Conservation (phyloP, 2,888 invertebrate genomes). For the Adineta ricciae region DNA sequence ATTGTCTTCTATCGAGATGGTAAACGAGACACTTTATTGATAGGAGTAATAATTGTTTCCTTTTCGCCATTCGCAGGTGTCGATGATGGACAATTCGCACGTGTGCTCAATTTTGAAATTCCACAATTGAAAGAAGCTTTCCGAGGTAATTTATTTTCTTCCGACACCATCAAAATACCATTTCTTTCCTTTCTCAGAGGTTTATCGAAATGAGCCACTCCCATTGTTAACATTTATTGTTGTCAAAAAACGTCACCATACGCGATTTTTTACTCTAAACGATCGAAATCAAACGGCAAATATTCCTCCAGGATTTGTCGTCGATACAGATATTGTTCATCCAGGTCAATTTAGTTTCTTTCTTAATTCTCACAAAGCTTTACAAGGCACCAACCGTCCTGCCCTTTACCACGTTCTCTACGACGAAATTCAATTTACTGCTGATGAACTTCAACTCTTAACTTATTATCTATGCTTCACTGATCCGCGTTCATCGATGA, state of each 20-base stretch:
- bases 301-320: neutral
- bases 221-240: neutral
- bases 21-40: neutral
- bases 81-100: neutral
- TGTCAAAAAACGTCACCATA: slow-evolving; percentile 6
- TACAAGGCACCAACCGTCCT: slow-evolving; percentile 35
- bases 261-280: neutral
- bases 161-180: no score
- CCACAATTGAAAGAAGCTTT: neutral
- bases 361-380: slow-evolving; percentile 1
- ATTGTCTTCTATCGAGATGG: slow-evolving; percentile 7
- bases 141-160: neutral
- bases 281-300: neutral
- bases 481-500: slow-evolving; percentile 5
- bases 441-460: slow-evolving; percentile 35
- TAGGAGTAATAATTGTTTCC: neutral
- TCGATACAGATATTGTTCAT: slow-evolving; percentile 6
- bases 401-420: slow-evolving; percentile 35
- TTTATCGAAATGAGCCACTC: neutral
- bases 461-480: slow-evolving; percentile 34
- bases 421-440: slow-evolving; percentile 35
- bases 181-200: neutral
- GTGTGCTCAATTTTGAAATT: slow-evolving; percentile 8
- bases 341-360: slow-evolving; percentile 4
- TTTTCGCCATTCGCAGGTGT: neutral